Evolutionary conservation across 2,113 vertebrate genomes (phyloP), one percentile per base, ranked within the genome.

Genomic region (Tragelaphus strepsiceros): DNA sequence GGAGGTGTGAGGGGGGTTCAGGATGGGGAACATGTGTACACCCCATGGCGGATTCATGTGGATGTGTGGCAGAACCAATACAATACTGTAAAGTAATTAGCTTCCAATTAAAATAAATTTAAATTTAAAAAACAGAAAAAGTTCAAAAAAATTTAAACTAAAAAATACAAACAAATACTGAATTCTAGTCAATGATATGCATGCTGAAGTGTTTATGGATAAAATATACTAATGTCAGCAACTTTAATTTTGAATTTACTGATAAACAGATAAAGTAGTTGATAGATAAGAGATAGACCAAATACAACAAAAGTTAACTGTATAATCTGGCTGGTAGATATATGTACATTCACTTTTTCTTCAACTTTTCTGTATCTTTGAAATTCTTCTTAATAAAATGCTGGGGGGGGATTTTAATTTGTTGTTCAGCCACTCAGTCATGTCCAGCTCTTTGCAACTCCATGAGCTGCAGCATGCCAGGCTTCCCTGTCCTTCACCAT

Each of bases 221-320:
- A 53, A 94, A 86, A 26, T 39, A 81, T 74, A 77, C 12, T 90
- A 39, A 87, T 83, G 35, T 93, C 3, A 43, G 53, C 35, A 93
- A 91, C 54, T 91, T 94, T 81, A 88, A 91, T 82, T 94, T 82
- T 77, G 43, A 94, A 87, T 56, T 32, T 14, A 95, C n/a, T 86
- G 82, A 88, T 94, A 94, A 91, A 80, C 71, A 22, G 51, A 93
- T 81, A 83, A 93, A 88, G 30, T 32, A 5, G 35, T 88, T 10
- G 32, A 49, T 12, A 62, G 14, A 61, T 56, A 90, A 58, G 17
- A 39, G 17, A 94, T 5, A 91, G 21, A 86, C 46, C 35, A 95
- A 95, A 90, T 86, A 90, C 0, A 92, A 56, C 46, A 95, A 82
- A 77, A 81, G 58, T 81, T 77, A 94, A 86, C 90, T 78, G 4